phyloP scores from a whole-genome alignment of 2,888 invertebrate genomes.

The Andrena minutula region DNA sequence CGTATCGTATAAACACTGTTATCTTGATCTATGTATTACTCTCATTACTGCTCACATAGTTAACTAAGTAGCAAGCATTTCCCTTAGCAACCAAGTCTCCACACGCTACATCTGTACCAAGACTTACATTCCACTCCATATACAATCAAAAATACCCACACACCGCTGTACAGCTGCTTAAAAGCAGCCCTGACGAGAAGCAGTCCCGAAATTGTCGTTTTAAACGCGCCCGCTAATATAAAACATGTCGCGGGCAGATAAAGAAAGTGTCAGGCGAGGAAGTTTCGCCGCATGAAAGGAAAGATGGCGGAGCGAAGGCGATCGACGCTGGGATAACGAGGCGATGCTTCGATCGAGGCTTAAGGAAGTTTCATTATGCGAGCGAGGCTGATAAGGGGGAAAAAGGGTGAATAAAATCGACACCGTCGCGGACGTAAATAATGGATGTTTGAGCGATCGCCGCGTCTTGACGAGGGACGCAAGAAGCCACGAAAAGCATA shows the following conservation, averaged over 20 bases:
- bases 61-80: no score
- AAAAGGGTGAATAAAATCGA: conserved; percentile 56
- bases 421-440: conserved; percentile 52
- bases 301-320: conserved; percentile 1
- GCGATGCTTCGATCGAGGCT: not conserved
- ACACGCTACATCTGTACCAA: no score
- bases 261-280: conserved; percentile 12
- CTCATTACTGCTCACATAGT: no score
- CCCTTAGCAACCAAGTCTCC: no score
- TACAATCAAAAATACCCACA: not conserved
- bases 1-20: no score
- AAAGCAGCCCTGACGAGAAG: not conserved
- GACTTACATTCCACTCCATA: not conserved
- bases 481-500: conserved; percentile 55
- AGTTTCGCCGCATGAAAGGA: conserved; percentile 15
- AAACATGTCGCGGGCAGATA: conserved; percentile 18
- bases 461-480: conserved; percentile 54
- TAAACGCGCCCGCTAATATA: not conserved
- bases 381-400: conserved; percentile 10
- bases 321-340: conserved; percentile 13
- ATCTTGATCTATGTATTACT: no score
- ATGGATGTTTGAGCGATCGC: conserved; percentile 68
- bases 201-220: not conserved
- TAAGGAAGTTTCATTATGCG: conserved; percentile 39
- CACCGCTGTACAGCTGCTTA: not conserved